Conservation (phyloP, 2,888 invertebrate genomes). For the Epistrophella euchroma region DNA sequence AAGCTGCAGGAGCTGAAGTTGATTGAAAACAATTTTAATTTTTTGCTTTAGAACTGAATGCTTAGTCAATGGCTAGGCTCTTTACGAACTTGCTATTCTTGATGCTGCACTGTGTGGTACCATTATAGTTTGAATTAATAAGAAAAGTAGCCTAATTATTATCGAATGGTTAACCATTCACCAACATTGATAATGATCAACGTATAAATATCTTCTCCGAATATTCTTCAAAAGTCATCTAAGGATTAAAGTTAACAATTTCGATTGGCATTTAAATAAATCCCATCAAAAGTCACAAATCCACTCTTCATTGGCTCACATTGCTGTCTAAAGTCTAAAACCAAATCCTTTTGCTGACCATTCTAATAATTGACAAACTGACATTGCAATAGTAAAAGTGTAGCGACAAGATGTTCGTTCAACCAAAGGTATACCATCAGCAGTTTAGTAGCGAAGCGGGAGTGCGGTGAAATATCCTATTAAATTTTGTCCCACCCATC, state of each 20-base stretch:
- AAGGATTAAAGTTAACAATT: constrained; percentile 31
- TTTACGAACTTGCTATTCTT: constrained; percentile 16
- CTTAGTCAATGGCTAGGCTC: neutral
- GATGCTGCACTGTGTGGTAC: neutral
- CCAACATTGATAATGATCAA: neutral
- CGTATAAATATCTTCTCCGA: constrained; percentile 6
- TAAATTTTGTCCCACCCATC: constrained; percentile 63
- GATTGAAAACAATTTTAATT: constrained; percentile 70
- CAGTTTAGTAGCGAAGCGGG: neutral
- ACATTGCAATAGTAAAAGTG: constrained; percentile 69
- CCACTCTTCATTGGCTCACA: constrained; percentile 33
- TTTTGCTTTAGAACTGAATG: constrained; percentile 33
- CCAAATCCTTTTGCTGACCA: constrained; percentile 56
- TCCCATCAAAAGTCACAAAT: constrained; percentile 27
- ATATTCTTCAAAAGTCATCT: constrained; percentile 14
- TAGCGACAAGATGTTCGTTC: constrained; percentile 31
- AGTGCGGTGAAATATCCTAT: constrained; percentile 26
- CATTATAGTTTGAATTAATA: neutral
- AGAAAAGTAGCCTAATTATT: neutral
- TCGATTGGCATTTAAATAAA: constrained; percentile 64
- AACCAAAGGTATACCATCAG: neutral
- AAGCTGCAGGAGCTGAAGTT: constrained; percentile 15
- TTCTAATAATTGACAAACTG: constrained; percentile 52
- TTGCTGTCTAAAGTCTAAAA: constrained; percentile 3
- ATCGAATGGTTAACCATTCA: neutral